phyloP scores from a whole-genome alignment of 2,888 invertebrate genomes.

The Laothoe populi region DNA sequence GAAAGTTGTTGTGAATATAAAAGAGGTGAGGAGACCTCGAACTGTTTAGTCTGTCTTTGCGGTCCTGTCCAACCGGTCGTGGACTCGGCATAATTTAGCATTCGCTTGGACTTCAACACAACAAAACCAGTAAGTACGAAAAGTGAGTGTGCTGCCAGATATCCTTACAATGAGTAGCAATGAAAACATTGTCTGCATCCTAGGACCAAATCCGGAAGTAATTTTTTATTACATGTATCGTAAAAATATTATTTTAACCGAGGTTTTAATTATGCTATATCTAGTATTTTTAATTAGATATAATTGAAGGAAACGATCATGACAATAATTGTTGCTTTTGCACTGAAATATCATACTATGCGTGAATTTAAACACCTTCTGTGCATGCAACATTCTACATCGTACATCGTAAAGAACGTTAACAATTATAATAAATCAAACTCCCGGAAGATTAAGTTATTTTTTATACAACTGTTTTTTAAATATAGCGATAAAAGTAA shows the following conservation, averaged over 20 bases:
- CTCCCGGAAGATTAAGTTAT: background rate
- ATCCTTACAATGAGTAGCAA: background rate
- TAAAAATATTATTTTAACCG: background rate
- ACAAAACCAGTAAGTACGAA: constrained; percentile 30
- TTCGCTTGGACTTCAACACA: constrained; percentile 20
- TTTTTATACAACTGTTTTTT: background rate
- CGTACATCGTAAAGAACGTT: background rate
- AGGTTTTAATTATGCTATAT: background rate
- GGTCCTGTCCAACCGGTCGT: constrained; percentile 70
- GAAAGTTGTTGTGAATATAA: constrained; percentile 66
- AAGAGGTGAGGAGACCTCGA: constrained; percentile 70
- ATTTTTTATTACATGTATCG: background rate
- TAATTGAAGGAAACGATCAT: background rate
- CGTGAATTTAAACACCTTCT: constrained; percentile 3
- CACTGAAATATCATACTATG: background rate
- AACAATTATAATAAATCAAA: background rate
- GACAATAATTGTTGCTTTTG: background rate
- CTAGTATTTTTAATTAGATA: background rate
- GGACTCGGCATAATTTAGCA: constrained; percentile 41
- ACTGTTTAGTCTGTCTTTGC: constrained; percentile 74
- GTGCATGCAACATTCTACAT: constrained; percentile 5
- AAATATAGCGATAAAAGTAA: background rate
- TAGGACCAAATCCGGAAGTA: background rate
- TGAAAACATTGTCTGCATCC: background rate
- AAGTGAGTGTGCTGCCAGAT: constrained; percentile 15